Evolutionary conservation across 1,140 invertebrate genomes (phyloP), one percentile per base, ranked within the genome.

Genomic region (Drosophila burlai): DNA sequence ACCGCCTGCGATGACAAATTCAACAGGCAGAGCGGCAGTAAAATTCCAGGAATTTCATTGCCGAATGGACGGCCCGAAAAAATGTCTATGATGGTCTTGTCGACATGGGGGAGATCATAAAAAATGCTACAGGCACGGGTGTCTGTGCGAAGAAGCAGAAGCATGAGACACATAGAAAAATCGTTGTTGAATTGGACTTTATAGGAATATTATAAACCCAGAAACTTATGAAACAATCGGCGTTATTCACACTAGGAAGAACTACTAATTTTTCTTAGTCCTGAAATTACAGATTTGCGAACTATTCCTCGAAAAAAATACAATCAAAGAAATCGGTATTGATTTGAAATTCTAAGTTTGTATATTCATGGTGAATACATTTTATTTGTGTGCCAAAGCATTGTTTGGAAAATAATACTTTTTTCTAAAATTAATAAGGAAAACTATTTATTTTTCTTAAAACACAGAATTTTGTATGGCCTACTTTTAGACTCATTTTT

Each of bases 1-100:
- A 26, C 61, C 26, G 57, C 67, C 47, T 47, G 43, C 58, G 68
- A 79, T 75, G 69, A 75, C 76, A 79, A 72, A 86, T 79, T 77
- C 83, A 80, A 81, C 76, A 80, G 83, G 80, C 76, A 74, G 64
- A 76, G 57, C 60, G 65, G 29, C 34, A 60, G 63, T 69, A 72
- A 81, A 84, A 89, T 84, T 63, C 65, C 57, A 40, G 73, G 81
- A 84, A 89, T 89, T 84, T 81, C 74, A 66, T 81, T 90, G 66
- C 72, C 42, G 58, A 77, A 50, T 34, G 67, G 50, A 36, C 42
- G 26, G 73, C 63, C 85, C 63, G 52, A 64, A 66, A 55, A 83
- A 85, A 82, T 81, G 58, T 60, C 76, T 79, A 76, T 77, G 66
- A 66, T 78, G 64, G 62, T 62, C 80, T 58, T 61, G 75, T 26